Conservation (phyloP, 2,888 invertebrate genomes). For the Ornithoptera alexandrae region DNA sequence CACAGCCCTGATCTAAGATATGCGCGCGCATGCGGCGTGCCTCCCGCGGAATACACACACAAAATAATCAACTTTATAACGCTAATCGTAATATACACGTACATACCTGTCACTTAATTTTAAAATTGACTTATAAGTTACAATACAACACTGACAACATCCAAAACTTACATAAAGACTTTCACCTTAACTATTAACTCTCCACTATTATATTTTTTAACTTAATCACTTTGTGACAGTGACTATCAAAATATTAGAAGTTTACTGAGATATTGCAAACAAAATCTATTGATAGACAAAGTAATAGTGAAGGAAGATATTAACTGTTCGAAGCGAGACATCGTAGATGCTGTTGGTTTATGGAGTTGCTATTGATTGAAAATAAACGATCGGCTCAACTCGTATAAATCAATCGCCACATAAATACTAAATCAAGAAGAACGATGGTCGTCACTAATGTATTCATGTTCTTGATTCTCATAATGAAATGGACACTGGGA, state of each 20-base stretch:
- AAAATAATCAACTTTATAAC: slow-evolving; percentile 39
- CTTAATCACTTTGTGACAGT: too few relatives aligned
- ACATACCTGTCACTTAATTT: too few relatives aligned
- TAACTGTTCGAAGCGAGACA: slow-evolving; percentile 13
- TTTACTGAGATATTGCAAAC: background rate
- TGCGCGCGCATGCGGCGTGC: slow-evolving; percentile 54
- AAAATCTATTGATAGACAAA: slow-evolving; percentile 6
- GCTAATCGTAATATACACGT: slow-evolving; percentile 15
- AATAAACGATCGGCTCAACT: slow-evolving; percentile 40
- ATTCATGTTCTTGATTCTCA: background rate
- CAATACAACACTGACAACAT: too few relatives aligned
- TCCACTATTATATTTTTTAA: background rate
- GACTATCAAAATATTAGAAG: background rate
- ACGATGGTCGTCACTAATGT: background rate
- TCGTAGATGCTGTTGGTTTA: slow-evolving; percentile 38
- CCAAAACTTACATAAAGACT: too few relatives aligned
- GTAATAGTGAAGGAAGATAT: slow-evolving; percentile 4
- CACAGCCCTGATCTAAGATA: slow-evolving; percentile 70
- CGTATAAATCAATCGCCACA: slow-evolving; percentile 33
- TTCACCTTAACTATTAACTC: too few relatives aligned
- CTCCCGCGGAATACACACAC: slow-evolving; percentile 30
- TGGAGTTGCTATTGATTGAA: slow-evolving; percentile 50
- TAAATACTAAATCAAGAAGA: slow-evolving; percentile 32
- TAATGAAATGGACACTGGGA: background rate
- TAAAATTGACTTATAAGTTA: too few relatives aligned